Evolutionary conservation across 1,140 invertebrate genomes (phyloP).

Genomic region (Chironomus tepperi): DNA sequence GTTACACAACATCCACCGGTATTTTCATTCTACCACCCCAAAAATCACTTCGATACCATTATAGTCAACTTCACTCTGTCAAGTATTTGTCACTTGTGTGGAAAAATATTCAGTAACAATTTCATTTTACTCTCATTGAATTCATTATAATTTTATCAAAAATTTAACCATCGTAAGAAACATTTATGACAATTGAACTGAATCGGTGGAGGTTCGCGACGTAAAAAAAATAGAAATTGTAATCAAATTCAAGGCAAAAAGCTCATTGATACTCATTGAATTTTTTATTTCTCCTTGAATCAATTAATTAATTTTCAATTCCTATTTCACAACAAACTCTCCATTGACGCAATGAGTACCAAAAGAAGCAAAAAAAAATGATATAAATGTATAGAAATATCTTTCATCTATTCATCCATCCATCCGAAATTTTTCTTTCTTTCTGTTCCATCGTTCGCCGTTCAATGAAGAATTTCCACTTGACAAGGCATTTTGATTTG

Average conservation of each 20-base stretch:
- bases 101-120: background rate
- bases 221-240: background rate
- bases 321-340: slow-evolving; percentile 10
- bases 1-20: too few species aligned
- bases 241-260: slow-evolving; percentile 19
- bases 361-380: background rate
- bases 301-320: slow-evolving; percentile 25
- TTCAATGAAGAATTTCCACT: slow-evolving; percentile 20
- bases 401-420: background rate
- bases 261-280: slow-evolving; percentile 15
- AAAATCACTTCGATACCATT: background rate
- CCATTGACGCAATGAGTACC: background rate
- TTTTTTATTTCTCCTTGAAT: slow-evolving; percentile 23
- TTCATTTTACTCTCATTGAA: too few species aligned
- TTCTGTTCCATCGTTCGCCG: background rate
- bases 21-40: too few species aligned
- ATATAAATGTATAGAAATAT: background rate
- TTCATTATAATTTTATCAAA: too few species aligned
- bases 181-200: background rate
- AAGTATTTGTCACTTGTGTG: background rate
- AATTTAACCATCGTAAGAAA: too few species aligned
- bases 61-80: background rate
- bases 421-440: background rate
- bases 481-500: slow-evolving; percentile 20
- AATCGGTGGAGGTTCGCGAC: background rate